Base-by-base conservation (phyloP, 2,797 vertebrate genomes). In the Anomalospiza imberbis region DNA sequence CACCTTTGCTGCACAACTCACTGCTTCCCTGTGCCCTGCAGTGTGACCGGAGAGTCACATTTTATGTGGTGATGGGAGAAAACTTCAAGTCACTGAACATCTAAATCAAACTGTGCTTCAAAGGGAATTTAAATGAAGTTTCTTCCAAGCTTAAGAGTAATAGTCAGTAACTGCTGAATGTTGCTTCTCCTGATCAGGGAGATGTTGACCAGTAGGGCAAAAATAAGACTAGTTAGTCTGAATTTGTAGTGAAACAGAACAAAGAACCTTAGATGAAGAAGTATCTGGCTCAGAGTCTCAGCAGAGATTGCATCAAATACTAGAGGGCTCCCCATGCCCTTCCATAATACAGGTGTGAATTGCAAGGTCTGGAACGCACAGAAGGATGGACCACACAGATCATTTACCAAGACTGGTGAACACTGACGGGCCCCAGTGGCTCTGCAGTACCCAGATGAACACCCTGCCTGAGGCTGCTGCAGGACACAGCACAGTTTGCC, bases 41-140 rank as follows among this genome's bases (percentile, higher is more conserved):
- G 89, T n/a, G 0, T 45, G 51, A 51, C 55, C 68, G 34, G 44
- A 62, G 73, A 68, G 32, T 85, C 65, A 72, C 73, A 26, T 75
- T 73, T 66, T 71, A 53, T 67, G 60, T 12, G 18, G 47, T 28
- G 45, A 82, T 32, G 29, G 36, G 32, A 81, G 79, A 93, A 95
- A 95, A 89, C 55, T 34, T 83, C 42, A 85, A 72, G 78, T 94
- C 93, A 88, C 42, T 28, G n/a, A 89, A 65, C 54, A 95, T 94
- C 78, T 94, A 85, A 87, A 91, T 91, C 95, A 94, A 93, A 79
- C 11, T 38, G 34, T 57, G 34, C 57, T 82, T 90, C 92, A 90
- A 70, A 88, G 25, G 12, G 17, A 90, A 89, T 89, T 89, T 62
- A 88, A 89, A 44, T 2, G 17, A 76, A 65, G 32, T 78, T 84